These are phyloP conservation scores for Tetrapedia diversipes DNA, from an alignment of 2,888 invertebrate genomes.

Conservation along the genomic window DNA sequence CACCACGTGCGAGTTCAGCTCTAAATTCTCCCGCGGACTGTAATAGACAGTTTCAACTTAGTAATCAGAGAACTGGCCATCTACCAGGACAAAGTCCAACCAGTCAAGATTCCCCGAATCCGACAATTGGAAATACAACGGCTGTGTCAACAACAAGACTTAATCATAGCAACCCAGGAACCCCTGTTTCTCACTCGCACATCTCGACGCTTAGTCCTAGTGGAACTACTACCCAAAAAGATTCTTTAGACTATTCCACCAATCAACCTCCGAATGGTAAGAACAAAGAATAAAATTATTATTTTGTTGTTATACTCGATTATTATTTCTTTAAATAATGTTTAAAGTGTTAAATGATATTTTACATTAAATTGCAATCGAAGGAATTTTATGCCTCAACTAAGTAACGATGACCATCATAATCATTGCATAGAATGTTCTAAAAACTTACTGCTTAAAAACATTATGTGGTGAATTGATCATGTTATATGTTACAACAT, in stretches of 20 bases:
- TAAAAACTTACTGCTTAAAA: constrained; percentile 41
- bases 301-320: not conserved
- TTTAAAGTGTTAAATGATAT: constrained; percentile 28
- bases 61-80: constrained; percentile 81
- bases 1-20: constrained; percentile 88
- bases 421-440: constrained; percentile 35
- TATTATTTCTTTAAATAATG: constrained; percentile 11
- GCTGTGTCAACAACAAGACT: constrained; percentile 80
- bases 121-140: constrained; percentile 69
- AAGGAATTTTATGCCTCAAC: constrained; percentile 37
- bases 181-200: constrained; percentile 86
- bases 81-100: constrained; percentile 86
- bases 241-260: constrained; percentile 80
- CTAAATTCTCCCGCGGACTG: constrained; percentile 89
- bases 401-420: constrained; percentile 39
- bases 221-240: constrained; percentile 79
- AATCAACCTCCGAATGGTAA: constrained; percentile 83
- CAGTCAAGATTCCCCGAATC: constrained; percentile 86
- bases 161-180: constrained; percentile 89
- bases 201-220: constrained; percentile 80
- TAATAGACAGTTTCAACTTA: constrained; percentile 84
- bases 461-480: constrained; percentile 49
- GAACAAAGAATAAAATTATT: constrained; percentile 24
- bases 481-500: constrained; percentile 67
- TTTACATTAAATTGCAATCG: constrained; percentile 38